A percentile compares a stretch with the other conserved stretches of the same genome.
phyloP scores from a whole-genome alignment of 2,888 invertebrate genomes.

The Polydrusus tereticollis region DNA sequence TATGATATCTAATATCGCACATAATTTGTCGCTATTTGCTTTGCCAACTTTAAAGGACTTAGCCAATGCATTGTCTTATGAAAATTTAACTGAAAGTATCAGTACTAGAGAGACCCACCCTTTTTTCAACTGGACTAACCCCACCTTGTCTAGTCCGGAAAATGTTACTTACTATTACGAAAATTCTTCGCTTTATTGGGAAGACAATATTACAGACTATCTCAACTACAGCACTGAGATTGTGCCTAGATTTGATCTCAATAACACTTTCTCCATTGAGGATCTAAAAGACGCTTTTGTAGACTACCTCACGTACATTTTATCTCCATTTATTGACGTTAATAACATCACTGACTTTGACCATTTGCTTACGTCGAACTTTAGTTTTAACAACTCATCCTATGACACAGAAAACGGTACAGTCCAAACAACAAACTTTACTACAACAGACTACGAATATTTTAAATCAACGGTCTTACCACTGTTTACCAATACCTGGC shows the following conservation, averaged over 20 bases:
- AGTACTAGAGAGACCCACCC: background rate
- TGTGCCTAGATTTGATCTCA: background rate
- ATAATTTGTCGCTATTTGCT: constrained; percentile 48
- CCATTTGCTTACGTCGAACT: constrained; percentile 26
- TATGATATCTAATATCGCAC: constrained; percentile 49
- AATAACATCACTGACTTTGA: constrained; percentile 1
- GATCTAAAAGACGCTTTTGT: constrained; percentile 51
- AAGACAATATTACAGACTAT: background rate
- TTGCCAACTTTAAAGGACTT: constrained; percentile 48
- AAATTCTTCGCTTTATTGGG: constrained; percentile 10
- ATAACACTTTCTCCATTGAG: constrained; percentile 28
- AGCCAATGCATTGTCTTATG: background rate
- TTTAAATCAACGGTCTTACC: constrained; percentile 49
- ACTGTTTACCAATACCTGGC: constrained; percentile 33
- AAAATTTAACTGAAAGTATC: background rate
- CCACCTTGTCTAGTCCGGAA: background rate
- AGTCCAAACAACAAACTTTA: constrained; percentile 37
- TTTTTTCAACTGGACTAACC: background rate
- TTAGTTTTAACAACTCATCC: constrained; percentile 28
- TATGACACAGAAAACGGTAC: constrained; percentile 28
- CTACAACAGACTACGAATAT: constrained; percentile 38
- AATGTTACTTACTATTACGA: constrained; percentile 20
- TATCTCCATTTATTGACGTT: constrained; percentile 34
- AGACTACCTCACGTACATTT: constrained; percentile 53
- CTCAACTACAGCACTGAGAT: constrained; percentile 7